A percentile compares a stretch with the other conserved stretches of the same genome.
These are phyloP conservation scores for Brevimyrus niger DNA, from an alignment of 2,113 vertebrate genomes.

Conservation along the genomic window DNA sequence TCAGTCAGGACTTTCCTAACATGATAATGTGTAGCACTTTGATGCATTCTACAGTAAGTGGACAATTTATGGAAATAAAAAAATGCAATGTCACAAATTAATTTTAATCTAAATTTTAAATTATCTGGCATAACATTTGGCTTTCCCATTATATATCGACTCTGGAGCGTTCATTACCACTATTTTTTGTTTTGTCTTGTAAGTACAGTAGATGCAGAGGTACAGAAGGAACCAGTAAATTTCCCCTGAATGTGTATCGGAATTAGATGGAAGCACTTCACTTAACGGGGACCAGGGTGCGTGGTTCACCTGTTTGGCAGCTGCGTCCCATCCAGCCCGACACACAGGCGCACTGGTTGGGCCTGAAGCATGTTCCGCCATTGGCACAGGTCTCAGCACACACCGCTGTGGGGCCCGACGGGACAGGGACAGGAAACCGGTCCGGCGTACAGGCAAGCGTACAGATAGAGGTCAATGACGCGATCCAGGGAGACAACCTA, in stretches of 20 bases:
- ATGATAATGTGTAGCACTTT: neutral
- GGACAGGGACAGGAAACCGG: neutral
- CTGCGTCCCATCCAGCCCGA: conserved; percentile 69
- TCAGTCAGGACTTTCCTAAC: neutral
- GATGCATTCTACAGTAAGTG: neutral
- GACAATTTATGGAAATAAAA: neutral
- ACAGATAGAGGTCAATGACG: neutral
- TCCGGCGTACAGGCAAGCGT: neutral
- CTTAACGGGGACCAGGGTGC: neutral
- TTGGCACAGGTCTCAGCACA: conserved; percentile 71
- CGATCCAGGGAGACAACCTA: neutral
- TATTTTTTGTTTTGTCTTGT: neutral
- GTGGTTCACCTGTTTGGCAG: conserved; percentile 73
- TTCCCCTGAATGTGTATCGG: neutral
- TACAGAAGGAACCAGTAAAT: neutral
- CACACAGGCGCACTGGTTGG: conserved; percentile 65
- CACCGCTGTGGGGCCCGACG: conserved; percentile 51
- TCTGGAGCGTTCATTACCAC: neutral
- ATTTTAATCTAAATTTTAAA: neutral
- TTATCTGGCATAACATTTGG: neutral
- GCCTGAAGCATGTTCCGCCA: conserved; percentile 67
- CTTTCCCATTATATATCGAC: neutral
- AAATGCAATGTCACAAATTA: neutral
- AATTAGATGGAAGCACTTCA: neutral
- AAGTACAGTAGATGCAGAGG: neutral